Evolutionary conservation across 1,140 invertebrate species (phyloP), one percentile per base, ranked within the genome.

Genomic region (Drosophila miranda): DNA sequence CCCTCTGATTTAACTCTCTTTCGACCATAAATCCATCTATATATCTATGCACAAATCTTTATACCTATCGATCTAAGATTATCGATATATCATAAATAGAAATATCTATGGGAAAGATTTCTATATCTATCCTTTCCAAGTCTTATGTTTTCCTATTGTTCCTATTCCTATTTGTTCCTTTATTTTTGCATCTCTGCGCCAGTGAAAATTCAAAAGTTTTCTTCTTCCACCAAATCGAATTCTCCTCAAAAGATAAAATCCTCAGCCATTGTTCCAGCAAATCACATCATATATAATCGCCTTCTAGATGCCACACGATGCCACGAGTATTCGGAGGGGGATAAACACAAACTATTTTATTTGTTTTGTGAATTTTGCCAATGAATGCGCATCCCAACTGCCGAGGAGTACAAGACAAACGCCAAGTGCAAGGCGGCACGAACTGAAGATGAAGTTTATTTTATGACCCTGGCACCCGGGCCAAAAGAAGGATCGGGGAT

Each of bases 381-480:
- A 71, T 71, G 74, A 77, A 64, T 75, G 69, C 75, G 62, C 69
- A 14, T 44, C 52, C 6, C 28, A 28, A 50, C 23, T 28, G 16
- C 53, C 21, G 23, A 38, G 30, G 38, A 52, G 21, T 34, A 34
- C 34, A 67, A 51, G 59, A 64, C 59, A 38, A 48, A 53, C 59
- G 34, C 34, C 62, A 75, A 67, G 26, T 61, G 50, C 54, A 26
- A 19, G 38, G 50, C 54, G 26, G 74, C 78, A 75, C 69, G 69
- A 72, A 75, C 50, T 42, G 75, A 68, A 87, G 82, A 87, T 86
- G 82, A 82, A 86, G 78, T 87, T 87, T 87, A 82, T 82, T 87
- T 87, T 87, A 87, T 78, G 62, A 63, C 66, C 66, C 67, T 57
- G 56, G 44, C 46, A 28, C 51, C 42, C 52, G n/a, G 30, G 60